Conservation (phyloP, 2,113 vertebrate genomes). For the Camelus bactrianus region DNA sequence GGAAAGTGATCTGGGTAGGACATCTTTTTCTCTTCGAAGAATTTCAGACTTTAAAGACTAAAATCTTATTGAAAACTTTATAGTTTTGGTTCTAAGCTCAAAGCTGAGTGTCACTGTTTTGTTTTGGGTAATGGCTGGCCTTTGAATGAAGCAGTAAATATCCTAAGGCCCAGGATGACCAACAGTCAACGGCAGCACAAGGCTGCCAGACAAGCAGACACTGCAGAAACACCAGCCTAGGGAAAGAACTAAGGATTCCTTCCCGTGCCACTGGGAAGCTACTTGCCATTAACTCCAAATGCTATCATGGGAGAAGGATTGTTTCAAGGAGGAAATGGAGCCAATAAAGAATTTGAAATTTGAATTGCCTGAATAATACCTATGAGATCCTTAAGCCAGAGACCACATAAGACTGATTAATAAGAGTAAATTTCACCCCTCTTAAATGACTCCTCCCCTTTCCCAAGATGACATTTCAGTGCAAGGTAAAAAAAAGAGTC, state of each 20-base stretch:
- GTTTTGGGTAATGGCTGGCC: neutral
- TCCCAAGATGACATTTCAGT: neutral
- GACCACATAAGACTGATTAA: too few relatives aligned
- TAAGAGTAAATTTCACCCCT: neutral
- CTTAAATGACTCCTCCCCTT: neutral
- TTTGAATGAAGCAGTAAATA: neutral
- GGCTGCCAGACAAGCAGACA: neutral
- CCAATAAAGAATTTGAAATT: neutral
- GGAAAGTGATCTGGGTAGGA: neutral
- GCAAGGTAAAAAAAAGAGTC: neutral
- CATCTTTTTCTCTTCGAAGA: neutral
- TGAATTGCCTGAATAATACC: neutral
- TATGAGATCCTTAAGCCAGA: neutral
- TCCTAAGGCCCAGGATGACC: too few relatives aligned
- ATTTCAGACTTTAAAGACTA: neutral
- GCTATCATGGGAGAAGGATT: neutral
- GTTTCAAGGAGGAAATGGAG: neutral
- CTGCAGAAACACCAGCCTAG: neutral
- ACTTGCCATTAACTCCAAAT: neutral
- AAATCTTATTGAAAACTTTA: neutral
- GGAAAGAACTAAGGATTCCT: neutral
- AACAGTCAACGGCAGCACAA: neutral
- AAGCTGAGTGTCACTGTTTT: neutral
- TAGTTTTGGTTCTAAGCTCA: neutral
- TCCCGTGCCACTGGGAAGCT: neutral